Base-by-base conservation (phyloP, 2,113 vertebrate species). In the Trinectes maculatus region DNA sequence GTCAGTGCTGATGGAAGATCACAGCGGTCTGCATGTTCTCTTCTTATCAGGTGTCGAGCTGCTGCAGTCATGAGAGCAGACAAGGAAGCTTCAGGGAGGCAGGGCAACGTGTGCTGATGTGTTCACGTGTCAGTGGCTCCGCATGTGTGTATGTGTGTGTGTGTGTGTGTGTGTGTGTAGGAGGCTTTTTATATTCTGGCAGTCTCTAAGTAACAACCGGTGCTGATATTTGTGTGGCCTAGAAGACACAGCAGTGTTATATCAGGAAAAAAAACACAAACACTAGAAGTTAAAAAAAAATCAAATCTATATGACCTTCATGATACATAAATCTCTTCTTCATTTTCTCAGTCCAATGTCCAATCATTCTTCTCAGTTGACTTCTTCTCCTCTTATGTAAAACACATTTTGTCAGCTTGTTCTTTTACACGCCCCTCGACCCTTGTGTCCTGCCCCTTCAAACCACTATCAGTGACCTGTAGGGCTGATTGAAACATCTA, bases 11-110 rank as follows among this genome's bases (percentile, higher is more conserved):
- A 26, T 49, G 33, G 40, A 3, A 54, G 54, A 29, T 54, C 43
- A 8, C 47, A 52, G 8, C 18, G 33, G n/a, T 8, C 11, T 16
- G 18, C 31, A 16, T 46, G 49, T 63, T 44, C 21, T 59, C 28
- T 46, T 65, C 28, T 56, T 63, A 54, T 77, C 69, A 67, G 59
- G 36, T 70, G 53, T 53, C 25, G 49, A 61, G 47, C 52, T 71
- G 52, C 49, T 80, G 69, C 74, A 66, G 44, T 22, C 60, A 65
- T 26, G 18, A 65, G 13, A 66, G 74, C 21, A 53, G 39, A 61
- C 26, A 48, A 64, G 36, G 49, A 49, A n/a, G n/a, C n/a, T n/a
- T n/a, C n/a, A n/a, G n/a, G 47, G 49, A 69, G 22, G 46, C 44
- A 64, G 29, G 40, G 40, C 11, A 13, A 26, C 49, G 9, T 57